Evolutionary conservation across 2,797 vertebrate species (phyloP), one percentile per base, ranked within the genome.

Genomic region (Microcaecilia unicolor): DNA sequence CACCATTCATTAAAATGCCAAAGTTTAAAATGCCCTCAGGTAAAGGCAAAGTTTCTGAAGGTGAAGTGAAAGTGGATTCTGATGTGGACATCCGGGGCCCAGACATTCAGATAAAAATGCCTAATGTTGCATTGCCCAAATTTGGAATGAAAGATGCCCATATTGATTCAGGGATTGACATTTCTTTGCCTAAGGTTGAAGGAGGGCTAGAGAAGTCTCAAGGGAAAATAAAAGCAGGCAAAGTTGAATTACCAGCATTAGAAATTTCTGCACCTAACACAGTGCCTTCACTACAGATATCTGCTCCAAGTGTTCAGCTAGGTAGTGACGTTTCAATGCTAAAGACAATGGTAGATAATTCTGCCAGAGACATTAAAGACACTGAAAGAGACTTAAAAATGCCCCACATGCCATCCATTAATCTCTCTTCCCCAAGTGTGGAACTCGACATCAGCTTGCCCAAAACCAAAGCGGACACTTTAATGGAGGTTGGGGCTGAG

Each of bases 21-120:
- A 87, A 78, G 61, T 37, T 78, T 2, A 80, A 85, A 74, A 74
- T 82, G 40, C 80, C 80, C 1, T 72, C 67, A 10, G 81, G 87
- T 49, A 83, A 81, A 44, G 22, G 79, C 18, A 61, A 64, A 14
- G 80, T 71, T 44, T 77, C 77, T 30, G 56, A 84, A 37, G 12
- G 30, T 27, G 72, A 77, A 35, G 30, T 52, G 11, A n/a, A n/a
- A n/a, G 31, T 30, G 8, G 27, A 34, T 16, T 41, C 45, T 18
- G 41, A 31, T 55, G 42, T 61, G 51, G 44, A 61, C 9, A 41
- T 76, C 30, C 56, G 68, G 26, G 65, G 52, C 34, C 72, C 76
- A 5, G 71, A 74, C 5, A 34, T 76, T n/a, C 55, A 55, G 2
- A 34, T 78, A n/a, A 79, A 78, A 64, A 39, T 84, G 14, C 84